Conservation (phyloP, 2,888 invertebrate species). For the Sipha maydis region DNA sequence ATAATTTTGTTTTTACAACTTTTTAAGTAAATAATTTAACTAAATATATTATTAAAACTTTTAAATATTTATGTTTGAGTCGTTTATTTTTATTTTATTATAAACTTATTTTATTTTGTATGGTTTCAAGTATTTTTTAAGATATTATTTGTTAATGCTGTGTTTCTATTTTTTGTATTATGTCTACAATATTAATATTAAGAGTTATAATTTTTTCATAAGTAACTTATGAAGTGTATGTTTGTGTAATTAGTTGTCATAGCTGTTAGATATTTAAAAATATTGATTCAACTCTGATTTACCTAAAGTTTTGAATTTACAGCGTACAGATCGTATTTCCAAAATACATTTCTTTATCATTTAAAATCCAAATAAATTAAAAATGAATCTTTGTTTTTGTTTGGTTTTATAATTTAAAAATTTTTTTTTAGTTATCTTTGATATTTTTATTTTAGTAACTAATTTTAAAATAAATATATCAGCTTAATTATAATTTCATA, state of each 20-base stretch:
- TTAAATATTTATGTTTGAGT: too few relatives aligned
- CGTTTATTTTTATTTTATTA: too few relatives aligned
- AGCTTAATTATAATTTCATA: slow-evolving; percentile 37
- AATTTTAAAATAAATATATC: slow-evolving; percentile 2
- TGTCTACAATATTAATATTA: background rate
- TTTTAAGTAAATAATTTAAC: too few relatives aligned
- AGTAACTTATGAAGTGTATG: background rate
- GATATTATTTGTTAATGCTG: background rate
- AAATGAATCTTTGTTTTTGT: background rate
- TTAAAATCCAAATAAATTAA: background rate
- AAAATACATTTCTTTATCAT: background rate
- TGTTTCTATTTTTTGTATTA: background rate
- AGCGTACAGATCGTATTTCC: background rate
- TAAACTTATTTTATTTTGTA: background rate
- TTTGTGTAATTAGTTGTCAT: background rate
- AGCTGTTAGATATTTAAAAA: background rate
- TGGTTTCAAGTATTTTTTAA: background rate
- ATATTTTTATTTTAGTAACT: background rate
- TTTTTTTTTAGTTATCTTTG: background rate
- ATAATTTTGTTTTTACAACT: too few relatives aligned
- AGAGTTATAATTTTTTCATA: too few relatives aligned
- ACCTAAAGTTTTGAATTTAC: background rate
- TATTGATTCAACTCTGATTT: background rate
- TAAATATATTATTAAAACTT: too few relatives aligned
- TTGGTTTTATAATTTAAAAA: background rate